Evolutionary conservation across 2,113 vertebrate genomes (phyloP), one percentile per base, ranked within the genome.

Genomic region (Pao palembangensis): DNA sequence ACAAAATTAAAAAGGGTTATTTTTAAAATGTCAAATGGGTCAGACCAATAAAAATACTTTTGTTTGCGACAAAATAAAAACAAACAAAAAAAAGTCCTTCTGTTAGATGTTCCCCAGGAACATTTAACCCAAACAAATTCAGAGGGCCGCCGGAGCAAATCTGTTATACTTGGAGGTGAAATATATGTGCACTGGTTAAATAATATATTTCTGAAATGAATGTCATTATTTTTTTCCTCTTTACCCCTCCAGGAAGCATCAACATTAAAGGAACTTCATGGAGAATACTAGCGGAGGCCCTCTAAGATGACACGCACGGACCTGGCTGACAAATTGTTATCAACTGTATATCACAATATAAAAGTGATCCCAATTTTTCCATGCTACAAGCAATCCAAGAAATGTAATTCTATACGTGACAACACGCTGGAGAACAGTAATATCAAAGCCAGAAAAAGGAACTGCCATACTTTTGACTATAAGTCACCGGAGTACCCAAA

Each of bases 271-370:
- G 86, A 69, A 61, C 91, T 92, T 95, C 85, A 96, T 91, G 90
- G 85, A 87, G 80, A 87, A 79, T 61, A 53, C 83, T 81, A 89
- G 90, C 90, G 89, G 81, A 90, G 90, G 87, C 56, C 64, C 87
- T 88, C 92, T 94, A 99, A 98, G 92, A 99, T 99, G 96, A 99
- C 96, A 95, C 95, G 95, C 85, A 99, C 97, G 72, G 94, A 97
- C 90, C 94, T 93, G 28, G 95, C 95, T 89, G 94, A 96, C 80
- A 88, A 96, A 91, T 91, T 97, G 85, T 91, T 93, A 91, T 98
- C 96, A 81, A 93, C 92, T 46, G 94, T 94, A 88, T 94, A 94
- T 89, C 94, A 85, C 91, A 93, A 95, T 88, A 91, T 97, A 89
- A 92, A 93, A 84, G 92, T 94, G 83, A 91, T 89, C 80, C 91